Base-by-base conservation (phyloP, 2,113 vertebrate genomes). In the Dolichotis patagonum region DNA sequence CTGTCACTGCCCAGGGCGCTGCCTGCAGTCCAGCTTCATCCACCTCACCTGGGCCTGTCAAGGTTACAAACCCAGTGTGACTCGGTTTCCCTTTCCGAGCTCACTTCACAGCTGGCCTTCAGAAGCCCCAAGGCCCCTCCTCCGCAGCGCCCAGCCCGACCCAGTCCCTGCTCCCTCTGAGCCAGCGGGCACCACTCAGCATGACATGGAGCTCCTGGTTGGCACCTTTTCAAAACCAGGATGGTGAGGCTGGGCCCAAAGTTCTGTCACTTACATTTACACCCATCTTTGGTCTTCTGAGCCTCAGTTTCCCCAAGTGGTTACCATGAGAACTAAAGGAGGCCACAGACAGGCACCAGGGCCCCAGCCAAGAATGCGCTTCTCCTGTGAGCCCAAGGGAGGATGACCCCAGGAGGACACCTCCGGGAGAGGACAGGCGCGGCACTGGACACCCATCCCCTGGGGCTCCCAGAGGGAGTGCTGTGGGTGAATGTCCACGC, bases 221-320 rank as follows among this genome's bases (percentile, higher is more conserved):
- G 65, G 28, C 5, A 46, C 5, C 30, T 46, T 75, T 92, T 30
- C 73, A 46, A 24, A 26, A 41, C 22, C 35, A n/a, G 60, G 35
- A 28, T 8, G 16, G 19, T 52, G 78, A 28, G 22, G 35, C 14
- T 22, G 3, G 4, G 54, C n/a, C 1, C 0, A 19, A 46, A 1
- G 17, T 62, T 75, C 28, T 67, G 30, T 49, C 49, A 38, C 32
- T 35, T 63, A 24, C 24, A 30, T 52, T 7, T 63, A 54, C 46
- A 83, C 8, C 54, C 54, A 8, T 30, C 20, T 30, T n/a, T 14
- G 41, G 24, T 28, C 26, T 71, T n/a, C 60, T 41, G 35, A 43
- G 75, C 49, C 81, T 58, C 54, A 38, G 52, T 78, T 49, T 69
- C 52, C 46, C 67, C 65, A 24, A 11, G 11, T 35, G 58, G 63